Conservation (phyloP, 2,888 invertebrate genomes). For the Bombyx huttoni region DNA sequence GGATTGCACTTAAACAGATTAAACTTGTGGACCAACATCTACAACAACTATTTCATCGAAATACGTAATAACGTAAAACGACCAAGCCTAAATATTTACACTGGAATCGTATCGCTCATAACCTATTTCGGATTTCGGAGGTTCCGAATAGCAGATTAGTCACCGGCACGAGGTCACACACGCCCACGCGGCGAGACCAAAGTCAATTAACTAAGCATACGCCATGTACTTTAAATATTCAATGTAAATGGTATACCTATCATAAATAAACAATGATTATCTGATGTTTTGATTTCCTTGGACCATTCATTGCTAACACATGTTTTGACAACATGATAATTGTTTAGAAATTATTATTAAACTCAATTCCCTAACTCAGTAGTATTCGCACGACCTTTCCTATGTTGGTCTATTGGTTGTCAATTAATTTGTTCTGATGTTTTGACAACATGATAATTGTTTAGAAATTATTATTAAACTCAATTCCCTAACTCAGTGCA, state of each 20-base stretch:
- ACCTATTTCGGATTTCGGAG: constrained; percentile 13
- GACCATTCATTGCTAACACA: neutral
- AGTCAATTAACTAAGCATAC: constrained; percentile 4
- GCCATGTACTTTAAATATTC: constrained; percentile 21
- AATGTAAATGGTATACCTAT: constrained; percentile 21
- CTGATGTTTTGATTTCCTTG: neutral
- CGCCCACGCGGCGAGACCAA: neutral
- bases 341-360: neutral
- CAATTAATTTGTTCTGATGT: neutral
- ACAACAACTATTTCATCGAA: constrained; percentile 40
- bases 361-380: neutral
- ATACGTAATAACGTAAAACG: constrained; percentile 11
- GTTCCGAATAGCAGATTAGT: neutral
- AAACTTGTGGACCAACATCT: constrained; percentile 39
- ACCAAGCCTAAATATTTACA: constrained; percentile 9
- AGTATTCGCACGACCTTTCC: neutral
- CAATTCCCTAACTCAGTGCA: neutral
- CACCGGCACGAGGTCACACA: neutral
- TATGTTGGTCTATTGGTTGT: neutral
- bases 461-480: neutral
- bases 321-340: neutral
- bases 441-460: neutral
- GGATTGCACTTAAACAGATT: constrained; percentile 36
- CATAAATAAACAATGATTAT: constrained; percentile 9
- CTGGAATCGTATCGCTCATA: constrained; percentile 10